Base-by-base conservation (phyloP, 2,888 invertebrate species). In the Kryphioiulus occultus region DNA sequence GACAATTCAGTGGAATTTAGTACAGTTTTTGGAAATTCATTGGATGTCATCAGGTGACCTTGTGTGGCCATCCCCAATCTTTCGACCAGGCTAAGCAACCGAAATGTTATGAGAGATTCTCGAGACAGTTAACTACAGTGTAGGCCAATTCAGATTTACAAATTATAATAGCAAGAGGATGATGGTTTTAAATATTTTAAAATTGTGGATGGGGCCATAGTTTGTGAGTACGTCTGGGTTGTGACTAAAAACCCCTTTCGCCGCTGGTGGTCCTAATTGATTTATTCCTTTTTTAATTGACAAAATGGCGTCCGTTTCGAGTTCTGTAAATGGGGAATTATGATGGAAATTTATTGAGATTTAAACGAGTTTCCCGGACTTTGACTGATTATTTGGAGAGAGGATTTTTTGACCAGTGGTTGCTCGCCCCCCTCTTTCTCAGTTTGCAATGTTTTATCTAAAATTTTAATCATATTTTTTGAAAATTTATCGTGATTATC, bases 301-400 rank as follows among this genome's bases (percentile, higher is more conserved):
- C 30, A 78, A 78, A 78, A 78, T 78, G 78, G 78, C 78, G 78
- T 26, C 78, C 30, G 68, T 26, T 68, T 68, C 68, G 10, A 68
- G 68, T 68, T 68, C 68, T 26, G 68, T 10, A 68, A 68, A 68
- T 68, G 30, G 30, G n/a, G 78, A 78, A 78, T 78, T 78, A 30
- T 30, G 30, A 78, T 78, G 78, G 78, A 78, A 78, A 78, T 78
- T 78, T 78, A 78, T 78, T 78, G 78, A 78, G 78, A 78, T 78
- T 78, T 78, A 78, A 78, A 78, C 78, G 12, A 78, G 78, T 78
- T 78, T 78, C 30, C 30, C 30, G 22, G 78, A 78, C 78, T 78
- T 78, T 78, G 78, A 78, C 78, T 78, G 78, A 78, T 78, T 78
- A 32, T 78, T 78, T 78, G 30, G 78, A 78, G 17, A 4, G 68